phyloP scores from a whole-genome alignment of 2,113 vertebrate genomes.

The Oreamnos americanus region DNA sequence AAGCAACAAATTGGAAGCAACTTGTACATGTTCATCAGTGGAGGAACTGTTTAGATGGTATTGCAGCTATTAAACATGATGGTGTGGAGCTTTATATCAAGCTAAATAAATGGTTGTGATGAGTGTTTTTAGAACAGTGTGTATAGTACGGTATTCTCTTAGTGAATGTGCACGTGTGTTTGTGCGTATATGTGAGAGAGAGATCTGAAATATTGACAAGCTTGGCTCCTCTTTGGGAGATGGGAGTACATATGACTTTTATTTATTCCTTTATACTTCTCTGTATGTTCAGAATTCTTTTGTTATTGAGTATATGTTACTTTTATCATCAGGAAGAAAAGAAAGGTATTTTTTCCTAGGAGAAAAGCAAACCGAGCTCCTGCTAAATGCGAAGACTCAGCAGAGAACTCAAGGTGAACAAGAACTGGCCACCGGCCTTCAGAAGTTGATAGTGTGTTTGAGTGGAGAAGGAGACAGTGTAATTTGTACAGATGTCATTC shows the following conservation, averaged over 20 bases:
- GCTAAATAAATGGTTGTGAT: neutral
- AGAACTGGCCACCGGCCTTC: neutral
- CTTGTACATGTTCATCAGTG: constrained; percentile 35
- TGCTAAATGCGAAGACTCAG: neutral
- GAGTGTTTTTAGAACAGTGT: constrained; percentile 14
- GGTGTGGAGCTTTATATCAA: constrained; percentile 22
- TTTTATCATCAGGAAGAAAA: neutral
- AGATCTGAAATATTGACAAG: neutral
- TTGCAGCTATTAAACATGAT: constrained; percentile 52
- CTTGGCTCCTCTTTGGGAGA: neutral
- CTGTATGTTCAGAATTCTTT: neutral
- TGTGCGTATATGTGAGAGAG: accelerated
- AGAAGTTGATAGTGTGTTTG: neutral
- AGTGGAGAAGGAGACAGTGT: neutral
- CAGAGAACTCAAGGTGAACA: neutral
- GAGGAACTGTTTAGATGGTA: constrained; percentile 43
- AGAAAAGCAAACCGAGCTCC: neutral
- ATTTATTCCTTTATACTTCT: neutral
- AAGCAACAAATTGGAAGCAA: constrained; percentile 59
- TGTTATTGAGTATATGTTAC: neutral
- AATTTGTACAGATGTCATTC: neutral
- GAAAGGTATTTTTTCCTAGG: neutral
- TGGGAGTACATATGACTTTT: neutral
- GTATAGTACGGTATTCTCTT: neutral
- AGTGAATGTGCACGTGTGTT: neutral